These are phyloP conservation scores for Elaeidobius kamerunicus DNA, from an alignment of 2,888 invertebrate species.

Conservation along the genomic window DNA sequence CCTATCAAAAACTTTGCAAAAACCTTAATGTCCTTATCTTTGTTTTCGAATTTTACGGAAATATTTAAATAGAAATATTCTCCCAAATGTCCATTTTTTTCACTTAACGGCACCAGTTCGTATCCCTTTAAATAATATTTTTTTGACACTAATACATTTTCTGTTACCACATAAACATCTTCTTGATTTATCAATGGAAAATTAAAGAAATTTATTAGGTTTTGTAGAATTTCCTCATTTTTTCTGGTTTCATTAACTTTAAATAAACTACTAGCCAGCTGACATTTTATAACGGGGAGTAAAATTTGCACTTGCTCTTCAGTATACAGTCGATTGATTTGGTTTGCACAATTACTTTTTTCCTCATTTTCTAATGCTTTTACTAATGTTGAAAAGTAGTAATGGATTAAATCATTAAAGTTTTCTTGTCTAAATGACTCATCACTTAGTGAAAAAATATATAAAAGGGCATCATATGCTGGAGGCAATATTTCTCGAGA, in stretches of 20 bases:
- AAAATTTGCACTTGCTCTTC: constrained; percentile 3
- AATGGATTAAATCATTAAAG: not conserved
- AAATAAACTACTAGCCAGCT: not conserved
- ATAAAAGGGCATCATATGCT: constrained; percentile 1
- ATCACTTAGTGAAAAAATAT: not conserved
- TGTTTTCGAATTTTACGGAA: not conserved
- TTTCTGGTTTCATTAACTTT: not conserved
- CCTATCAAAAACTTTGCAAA: constrained; percentile 19
- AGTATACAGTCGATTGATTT: not conserved
- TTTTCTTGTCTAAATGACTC: constrained; percentile 6
- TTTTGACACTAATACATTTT: constrained; percentile 32
- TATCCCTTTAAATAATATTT: constrained; percentile 33
- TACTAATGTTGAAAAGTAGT: not conserved
- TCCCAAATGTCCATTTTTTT: constrained; percentile 38
- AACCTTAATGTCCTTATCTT: not conserved
- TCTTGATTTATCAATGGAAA: constrained; percentile 25
- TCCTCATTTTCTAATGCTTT: not conserved
- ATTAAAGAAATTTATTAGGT: not conserved
- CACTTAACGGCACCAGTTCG: constrained; percentile 26
- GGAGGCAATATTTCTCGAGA: not conserved
- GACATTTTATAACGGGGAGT: constrained; percentile 11
- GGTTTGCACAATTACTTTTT: not conserved
- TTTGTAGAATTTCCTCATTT: constrained; percentile 2
- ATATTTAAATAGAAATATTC: constrained; percentile 37
- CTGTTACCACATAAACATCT: constrained; percentile 35